Evolutionary conservation across 30 jellyfish, hydroid and myxozoan species (phyloP), one percentile per base, ranked within the genome.

Genomic region (Aurelia aurita complex sp. Pacific): DNA sequence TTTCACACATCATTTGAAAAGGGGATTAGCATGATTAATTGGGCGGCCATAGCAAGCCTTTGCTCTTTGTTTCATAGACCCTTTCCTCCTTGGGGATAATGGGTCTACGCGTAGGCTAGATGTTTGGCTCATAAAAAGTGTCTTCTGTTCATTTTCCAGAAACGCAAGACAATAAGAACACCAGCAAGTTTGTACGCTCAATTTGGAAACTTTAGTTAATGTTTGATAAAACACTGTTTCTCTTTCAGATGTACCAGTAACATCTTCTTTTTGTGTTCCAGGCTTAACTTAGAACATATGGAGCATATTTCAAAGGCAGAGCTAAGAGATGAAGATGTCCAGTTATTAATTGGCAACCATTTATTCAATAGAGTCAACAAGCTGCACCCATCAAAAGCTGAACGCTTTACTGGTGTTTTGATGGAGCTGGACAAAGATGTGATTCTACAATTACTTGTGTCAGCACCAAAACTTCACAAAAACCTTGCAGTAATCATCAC

Each of bases 301-400:
- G 83, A 82, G 11, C 51, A 66, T 62, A 34, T 79, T 1, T 52
- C 73, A 52, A 71, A 64, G 16, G 63, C 85, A 35, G 91, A 82
- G 80, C 17, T 82, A 4, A 50, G 79, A 53, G 82, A 82, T 34
- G 80, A 60, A 33, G 91, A 82, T 71, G 80, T 82, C 64, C 78
- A 54, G 18, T 51, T 79, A 57, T n/a, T 82, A 60, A 82, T 82
- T 12, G 91, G 85, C 0, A 82, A 65, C 55, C 85, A 69, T 19
- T 38, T 82, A 70, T 82, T 69, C 74, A 75, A 82, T 36, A 33
- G 80, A 71, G 85, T 72, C 17, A 38, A 38, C 57, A 13, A 43
- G 60, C 70, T 82, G 13, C 91, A 82, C 66, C 91, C 91, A 13
- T 82, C 91, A 0, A 82, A 82, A 40, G 91, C 91, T 53, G 80